These are phyloP conservation scores for Thalassaphorura encarpata DNA, from an alignment of 1,140 invertebrate genomes.

Conservation along the genomic window DNA sequence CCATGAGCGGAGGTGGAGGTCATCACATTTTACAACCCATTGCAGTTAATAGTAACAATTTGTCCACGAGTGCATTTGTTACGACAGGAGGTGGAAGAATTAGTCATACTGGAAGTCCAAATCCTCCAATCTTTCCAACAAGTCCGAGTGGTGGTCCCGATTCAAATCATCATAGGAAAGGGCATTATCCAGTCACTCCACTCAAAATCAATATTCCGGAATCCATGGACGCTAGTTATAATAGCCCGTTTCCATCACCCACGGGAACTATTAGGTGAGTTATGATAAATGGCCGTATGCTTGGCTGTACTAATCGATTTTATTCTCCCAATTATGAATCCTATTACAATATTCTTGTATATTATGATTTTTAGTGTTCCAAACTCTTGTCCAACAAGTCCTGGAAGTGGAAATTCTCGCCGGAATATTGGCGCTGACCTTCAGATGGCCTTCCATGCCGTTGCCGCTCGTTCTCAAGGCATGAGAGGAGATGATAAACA, in stretches of 20 bases:
- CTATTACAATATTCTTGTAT: slow-evolving; percentile 15
- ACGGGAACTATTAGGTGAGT: slow-evolving; percentile 72
- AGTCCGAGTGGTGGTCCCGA: no score
- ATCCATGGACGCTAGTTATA: slow-evolving; percentile 49
- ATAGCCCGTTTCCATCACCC: slow-evolving; percentile 87
- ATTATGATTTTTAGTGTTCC: slow-evolving; percentile 53
- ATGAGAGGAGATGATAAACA: slow-evolving; percentile 22
- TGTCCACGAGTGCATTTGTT: no score
- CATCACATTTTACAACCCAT: slow-evolving; percentile 7
- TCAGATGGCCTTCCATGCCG: slow-evolving; percentile 59
- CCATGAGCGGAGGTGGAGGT: no score
- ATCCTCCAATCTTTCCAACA: slow-evolving; percentile 39
- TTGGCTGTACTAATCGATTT: not conserved
- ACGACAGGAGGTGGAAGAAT: not conserved
- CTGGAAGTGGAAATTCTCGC: slow-evolving; percentile 48
- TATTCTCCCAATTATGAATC: not conserved
- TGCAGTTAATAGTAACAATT: slow-evolving; percentile 12
- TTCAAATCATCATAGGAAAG: no score
- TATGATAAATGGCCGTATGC: slow-evolving; percentile 16
- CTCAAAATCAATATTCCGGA: slow-evolving; percentile 87
- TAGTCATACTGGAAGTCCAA: not conserved
- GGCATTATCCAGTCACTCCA: no score
- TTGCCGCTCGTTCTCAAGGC: slow-evolving; percentile 40
- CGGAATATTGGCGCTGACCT: slow-evolving; percentile 57
- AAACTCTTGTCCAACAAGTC: slow-evolving; percentile 95